Evolutionary conservation across 2,797 vertebrate species (phyloP).

Genomic region (Trachurus trachurus): DNA sequence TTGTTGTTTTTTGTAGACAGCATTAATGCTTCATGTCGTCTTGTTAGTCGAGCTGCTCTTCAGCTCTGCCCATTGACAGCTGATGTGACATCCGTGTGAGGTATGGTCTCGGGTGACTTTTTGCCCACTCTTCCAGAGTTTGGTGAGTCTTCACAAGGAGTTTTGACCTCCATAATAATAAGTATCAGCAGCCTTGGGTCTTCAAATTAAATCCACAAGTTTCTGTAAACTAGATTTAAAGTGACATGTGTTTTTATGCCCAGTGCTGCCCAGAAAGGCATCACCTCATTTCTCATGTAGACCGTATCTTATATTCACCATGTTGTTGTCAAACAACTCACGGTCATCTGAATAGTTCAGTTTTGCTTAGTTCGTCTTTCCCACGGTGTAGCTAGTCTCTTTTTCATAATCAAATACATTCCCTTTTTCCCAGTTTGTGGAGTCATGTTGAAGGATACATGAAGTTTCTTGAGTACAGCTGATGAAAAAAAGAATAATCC

Average conservation of each 20-base stretch:
- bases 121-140: constrained; percentile 9
- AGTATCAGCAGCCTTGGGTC: neutral
- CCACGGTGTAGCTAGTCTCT: neutral
- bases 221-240: neutral
- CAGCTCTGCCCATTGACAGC: neutral
- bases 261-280: too few relatives aligned
- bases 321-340: neutral
- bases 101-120: neutral
- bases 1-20: neutral
- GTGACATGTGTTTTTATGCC: neutral
- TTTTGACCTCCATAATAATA: neutral
- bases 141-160: neutral
- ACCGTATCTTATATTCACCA: neutral
- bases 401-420: neutral
- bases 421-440: neutral
- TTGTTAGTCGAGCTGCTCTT: neutral
- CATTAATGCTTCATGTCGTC: neutral
- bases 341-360: neutral
- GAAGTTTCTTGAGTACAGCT: neutral
- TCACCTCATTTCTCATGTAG: too few relatives aligned
- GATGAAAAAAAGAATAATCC: neutral
- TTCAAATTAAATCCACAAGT: neutral
- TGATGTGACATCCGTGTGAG: constrained; percentile 2
- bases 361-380: neutral
- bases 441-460: neutral